Evolutionary conservation across 2,888 invertebrate genomes (phyloP), one percentile per base, ranked within the genome.

Genomic region (Polietes domitor): DNA sequence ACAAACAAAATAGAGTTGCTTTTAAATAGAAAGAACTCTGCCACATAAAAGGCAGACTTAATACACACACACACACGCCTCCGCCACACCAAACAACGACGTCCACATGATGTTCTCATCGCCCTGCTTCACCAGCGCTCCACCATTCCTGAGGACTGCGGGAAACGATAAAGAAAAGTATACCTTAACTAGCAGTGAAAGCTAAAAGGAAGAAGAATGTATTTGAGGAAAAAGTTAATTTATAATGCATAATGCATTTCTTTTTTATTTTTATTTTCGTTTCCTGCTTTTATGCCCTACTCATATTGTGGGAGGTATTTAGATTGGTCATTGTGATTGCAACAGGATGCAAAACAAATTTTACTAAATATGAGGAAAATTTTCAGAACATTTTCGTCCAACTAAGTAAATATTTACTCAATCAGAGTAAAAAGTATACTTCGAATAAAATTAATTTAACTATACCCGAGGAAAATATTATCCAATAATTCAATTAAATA

Each of bases 211-310:
- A 71, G 61, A 26, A 53, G 58, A 74, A 77, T 73, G 72, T 71
- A 58, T 58, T 55, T n/a, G 75, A 61, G 58, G 43, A 61, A 81
- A n/a, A 79, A 77, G 77, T 73, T 83, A 68, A 86, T 86, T 86
- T 86, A 83, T 83, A 83, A 83, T 81, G 72, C 73, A 74, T 74
- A 80, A 77, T 79, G 65, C 65, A 65, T 65, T 65, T 37, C n/a
- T 37, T 65, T 17, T 41, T 41, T 32, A 5, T 32, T 3, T 37
- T 37, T 37, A 10, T 3, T 37, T 37, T 37, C 37, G 10, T 37
- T 37, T 3, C 37, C 37, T 3, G 6, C 37, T 3, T 37, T 37
- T n/a, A n/a, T n/a, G n/a, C n/a, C n/a, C n/a, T n/a, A n/a, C n/a
- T n/a, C n/a, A n/a, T n/a, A 9, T 1, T 37, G 4, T 37, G 4